Evolutionary conservation across 2,888 invertebrate species (phyloP).

Genomic region (Brenthis ino): DNA sequence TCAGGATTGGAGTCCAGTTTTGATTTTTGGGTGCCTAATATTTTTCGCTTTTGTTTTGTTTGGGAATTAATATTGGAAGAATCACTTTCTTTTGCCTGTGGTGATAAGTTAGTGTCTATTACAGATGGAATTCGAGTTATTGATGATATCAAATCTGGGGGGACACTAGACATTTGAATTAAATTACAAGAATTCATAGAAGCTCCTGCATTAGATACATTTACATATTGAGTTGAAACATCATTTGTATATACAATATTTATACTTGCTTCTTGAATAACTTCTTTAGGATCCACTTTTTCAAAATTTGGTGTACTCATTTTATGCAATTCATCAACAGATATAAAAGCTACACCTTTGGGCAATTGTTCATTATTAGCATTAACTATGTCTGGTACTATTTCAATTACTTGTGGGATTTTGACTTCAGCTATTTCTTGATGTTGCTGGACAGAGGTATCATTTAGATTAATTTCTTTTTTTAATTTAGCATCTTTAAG

Average conservation of each 20-base stretch:
- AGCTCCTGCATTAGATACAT: conserved; percentile 55
- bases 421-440: conserved; percentile 61
- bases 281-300: conserved; percentile 74
- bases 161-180: conserved; percentile 65
- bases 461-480: conserved; percentile 56
- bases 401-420: conserved; percentile 76
- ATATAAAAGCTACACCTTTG: conserved; percentile 72
- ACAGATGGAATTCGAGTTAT: conserved; percentile 50
- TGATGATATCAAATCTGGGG: conserved; percentile 75
- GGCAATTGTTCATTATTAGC: conserved; percentile 59
- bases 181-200: conserved; percentile 56
- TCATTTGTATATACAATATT: conserved; percentile 76
- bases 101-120: conserved; percentile 46
- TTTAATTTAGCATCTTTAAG: conserved; percentile 72
- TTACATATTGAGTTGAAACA: conserved; percentile 65
- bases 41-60: conserved; percentile 40
- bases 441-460: conserved; percentile 43
- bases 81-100: conserved; percentile 43
- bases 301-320: conserved; percentile 78
- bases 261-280: conserved; percentile 76
- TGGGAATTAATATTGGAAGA: conserved; percentile 47
- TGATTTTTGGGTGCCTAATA: not conserved
- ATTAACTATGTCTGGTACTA: conserved; percentile 63
- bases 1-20: conserved; percentile 39
- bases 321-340: conserved; percentile 72